Conservation (phyloP, 2,797 vertebrate species). For the Melanotaenia nigrans region DNA sequence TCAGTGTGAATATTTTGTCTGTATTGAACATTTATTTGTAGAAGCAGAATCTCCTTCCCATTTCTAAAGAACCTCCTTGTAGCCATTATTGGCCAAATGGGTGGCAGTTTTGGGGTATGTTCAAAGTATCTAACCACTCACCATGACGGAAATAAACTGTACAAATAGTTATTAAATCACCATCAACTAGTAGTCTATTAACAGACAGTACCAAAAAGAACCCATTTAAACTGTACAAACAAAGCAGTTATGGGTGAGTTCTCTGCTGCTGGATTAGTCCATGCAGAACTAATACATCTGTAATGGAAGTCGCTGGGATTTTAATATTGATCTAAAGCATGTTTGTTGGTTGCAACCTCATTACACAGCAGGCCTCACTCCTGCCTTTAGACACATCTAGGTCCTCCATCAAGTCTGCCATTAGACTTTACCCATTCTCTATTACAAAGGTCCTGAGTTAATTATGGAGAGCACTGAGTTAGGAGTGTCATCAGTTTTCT, state of each 20-base stretch:
- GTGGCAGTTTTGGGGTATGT: conserved; percentile 3
- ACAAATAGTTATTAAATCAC: neutral
- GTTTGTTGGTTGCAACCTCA: neutral
- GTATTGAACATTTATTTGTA: conserved; percentile 10
- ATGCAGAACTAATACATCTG: neutral
- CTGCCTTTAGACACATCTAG: neutral
- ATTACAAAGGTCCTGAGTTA: neutral
- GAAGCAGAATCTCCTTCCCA: neutral
- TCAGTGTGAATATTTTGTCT: neutral
- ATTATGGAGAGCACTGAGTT: neutral
- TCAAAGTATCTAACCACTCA: conserved; percentile 5
- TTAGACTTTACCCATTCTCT: neutral
- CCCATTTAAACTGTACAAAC: neutral
- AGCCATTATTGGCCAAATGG: conserved; percentile 11
- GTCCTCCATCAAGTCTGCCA: neutral
- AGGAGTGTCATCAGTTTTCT: neutral
- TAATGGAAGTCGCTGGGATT: neutral
- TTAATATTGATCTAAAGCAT: neutral
- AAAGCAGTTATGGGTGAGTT: neutral
- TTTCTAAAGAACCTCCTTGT: conserved; percentile 3
- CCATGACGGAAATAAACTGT: neutral
- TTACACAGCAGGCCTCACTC: neutral
- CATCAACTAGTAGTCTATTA: neutral
- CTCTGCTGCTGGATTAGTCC: too few relatives aligned
- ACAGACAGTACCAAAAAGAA: neutral